Percentiles rank a stretch among this genome's conserved stretches.
phyloP scores from a whole-genome alignment of 2,113 vertebrate species.

The Mastomys coucha region DNA sequence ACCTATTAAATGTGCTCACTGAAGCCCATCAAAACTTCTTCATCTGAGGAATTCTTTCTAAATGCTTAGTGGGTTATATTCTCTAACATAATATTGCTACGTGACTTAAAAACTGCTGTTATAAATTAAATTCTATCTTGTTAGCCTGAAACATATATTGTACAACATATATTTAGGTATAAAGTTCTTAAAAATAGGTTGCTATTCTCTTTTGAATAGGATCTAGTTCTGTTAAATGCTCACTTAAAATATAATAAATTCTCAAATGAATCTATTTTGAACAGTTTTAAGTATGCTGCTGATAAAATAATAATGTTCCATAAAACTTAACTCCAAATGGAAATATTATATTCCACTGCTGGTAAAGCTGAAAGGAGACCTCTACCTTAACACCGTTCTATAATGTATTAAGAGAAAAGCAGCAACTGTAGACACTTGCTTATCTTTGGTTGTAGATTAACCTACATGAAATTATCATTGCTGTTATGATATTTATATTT shows the following conservation, averaged over 20 bases:
- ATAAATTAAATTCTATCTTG: constrained; percentile 42
- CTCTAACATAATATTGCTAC: background rate
- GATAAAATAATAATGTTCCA: background rate
- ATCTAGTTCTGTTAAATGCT: constrained; percentile 15
- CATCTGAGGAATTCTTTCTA: background rate
- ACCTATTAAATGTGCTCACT: constrained; percentile 37
- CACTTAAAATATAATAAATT: constrained; percentile 1
- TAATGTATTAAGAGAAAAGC: constrained; percentile 43
- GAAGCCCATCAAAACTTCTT: constrained; percentile 46
- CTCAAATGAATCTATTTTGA: constrained; percentile 33
- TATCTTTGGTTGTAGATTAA: constrained; percentile 55
- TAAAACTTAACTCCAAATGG: constrained; percentile 10
- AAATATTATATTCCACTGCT: constrained; percentile 11
- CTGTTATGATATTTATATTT: constrained; percentile 64
- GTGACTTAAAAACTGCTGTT: constrained; percentile 16
- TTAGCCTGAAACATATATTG: background rate
- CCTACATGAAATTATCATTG: constrained; percentile 65
- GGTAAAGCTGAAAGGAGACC: constrained; percentile 29
- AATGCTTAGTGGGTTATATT: constrained; percentile 33
- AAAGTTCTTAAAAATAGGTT: constrained; percentile 22
- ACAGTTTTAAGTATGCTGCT: constrained; percentile 18
- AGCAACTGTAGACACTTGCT: constrained; percentile 28
- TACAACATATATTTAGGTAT: constrained; percentile 46
- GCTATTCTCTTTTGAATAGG: constrained; percentile 17
- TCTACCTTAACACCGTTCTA: constrained; percentile 36